Conservation (phyloP, 2,113 vertebrate genomes). For the Gambusia holbrooki region DNA sequence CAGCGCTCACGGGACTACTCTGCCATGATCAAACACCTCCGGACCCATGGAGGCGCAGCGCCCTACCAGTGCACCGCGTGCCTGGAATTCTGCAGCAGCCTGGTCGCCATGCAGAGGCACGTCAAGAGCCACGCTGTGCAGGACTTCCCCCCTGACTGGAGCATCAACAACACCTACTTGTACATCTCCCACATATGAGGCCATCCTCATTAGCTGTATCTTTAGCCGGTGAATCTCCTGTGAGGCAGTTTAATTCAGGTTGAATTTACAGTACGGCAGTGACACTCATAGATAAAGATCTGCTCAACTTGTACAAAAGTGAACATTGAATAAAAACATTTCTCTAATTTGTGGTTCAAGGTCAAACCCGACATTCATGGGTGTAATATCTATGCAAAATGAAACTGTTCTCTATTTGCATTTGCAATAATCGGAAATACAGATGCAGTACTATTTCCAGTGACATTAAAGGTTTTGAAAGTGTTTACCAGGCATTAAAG, state of each 20-base stretch:
- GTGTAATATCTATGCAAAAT: slow-evolving; percentile 22
- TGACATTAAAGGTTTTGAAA: slow-evolving; percentile 23
- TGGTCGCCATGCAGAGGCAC: slow-evolving; percentile 84
- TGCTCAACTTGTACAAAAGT: neutral
- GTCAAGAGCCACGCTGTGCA: slow-evolving; percentile 78
- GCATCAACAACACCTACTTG: slow-evolving; percentile 82
- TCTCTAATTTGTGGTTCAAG: neutral
- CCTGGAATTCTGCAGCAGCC: slow-evolving; percentile 80
- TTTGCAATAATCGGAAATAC: slow-evolving; percentile 2
- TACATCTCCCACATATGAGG: slow-evolving; percentile 79
- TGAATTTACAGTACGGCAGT: neutral
- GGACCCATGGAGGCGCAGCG: slow-evolving; percentile 81
- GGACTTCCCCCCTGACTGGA: slow-evolving; percentile 84
- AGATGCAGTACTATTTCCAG: slow-evolving; percentile 30
- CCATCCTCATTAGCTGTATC: neutral
- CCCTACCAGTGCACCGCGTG: slow-evolving; percentile 85
- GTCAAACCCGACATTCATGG: neutral
- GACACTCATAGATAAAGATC: neutral
- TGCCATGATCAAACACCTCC: slow-evolving; percentile 87
- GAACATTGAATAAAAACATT: neutral
- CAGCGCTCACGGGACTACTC: slow-evolving; percentile 88
- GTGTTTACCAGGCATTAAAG: slow-evolving; percentile 41
- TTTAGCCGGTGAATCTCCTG: neutral
- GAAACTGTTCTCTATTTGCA: slow-evolving; percentile 14
- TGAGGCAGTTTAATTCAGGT: neutral